Evolutionary conservation across 2,888 invertebrate species (phyloP), one percentile per base, ranked within the genome.

Genomic region (Brenthis daphne): DNA sequence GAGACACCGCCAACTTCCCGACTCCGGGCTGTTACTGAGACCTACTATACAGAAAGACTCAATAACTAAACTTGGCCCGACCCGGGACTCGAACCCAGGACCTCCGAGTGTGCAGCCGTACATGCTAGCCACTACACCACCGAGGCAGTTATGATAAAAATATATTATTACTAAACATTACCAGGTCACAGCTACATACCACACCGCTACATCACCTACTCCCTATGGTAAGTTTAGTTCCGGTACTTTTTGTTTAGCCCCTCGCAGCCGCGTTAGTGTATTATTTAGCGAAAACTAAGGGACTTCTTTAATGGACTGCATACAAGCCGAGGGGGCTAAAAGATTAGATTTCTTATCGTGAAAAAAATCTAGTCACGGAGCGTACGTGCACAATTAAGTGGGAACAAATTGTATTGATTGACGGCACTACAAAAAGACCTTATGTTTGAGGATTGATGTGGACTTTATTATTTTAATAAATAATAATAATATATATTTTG

Each of bases 281-380:
- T 91, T 91, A 91, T 91, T 90, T 89, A 90, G 89, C 88, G 83
- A 85, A 87, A 88, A 86, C 85, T 84, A 85, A 85, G 88, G 89
- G 87, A 82, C 83, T 80, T 78, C 82, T 87, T 89, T 90, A 90
- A 91, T 90, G 89, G 87, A 86, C 86, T 87, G 77, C 77, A 78
- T 82, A 83, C 80, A 78, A 83, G 82, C 82, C 80, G 83, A 86
- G 85, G 89, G 90, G 88, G 73, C 77, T 76, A 78, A 87, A 83
- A 90, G 87, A 90, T 91, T 90, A 89, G 87, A 87, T 90, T 92
- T 89, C 91, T 89, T 90, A 91, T 90, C 90, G 76, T 54, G 79
- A 80, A 80, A 80, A 86, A 84, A 87, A 85, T 87, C 82, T 82
- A 79, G 73, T 70, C 69, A 71, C 73, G 71, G 72, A 73, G 68